Conservation (phyloP, 2,113 vertebrate species). For the Phainopepla nitens region DNA sequence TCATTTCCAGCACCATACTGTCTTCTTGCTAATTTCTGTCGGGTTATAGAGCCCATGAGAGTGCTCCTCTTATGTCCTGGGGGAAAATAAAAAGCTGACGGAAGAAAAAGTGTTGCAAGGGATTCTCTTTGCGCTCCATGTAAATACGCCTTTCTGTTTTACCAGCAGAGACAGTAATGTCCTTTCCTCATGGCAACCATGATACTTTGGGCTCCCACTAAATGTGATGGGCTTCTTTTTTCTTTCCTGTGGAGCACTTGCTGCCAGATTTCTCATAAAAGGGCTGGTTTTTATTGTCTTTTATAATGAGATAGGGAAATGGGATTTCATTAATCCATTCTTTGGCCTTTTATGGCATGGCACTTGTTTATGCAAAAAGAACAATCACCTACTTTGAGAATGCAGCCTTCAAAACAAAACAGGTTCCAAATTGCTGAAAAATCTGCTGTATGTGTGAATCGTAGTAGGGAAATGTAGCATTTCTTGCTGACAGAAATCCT, state of each 20-base stretch:
- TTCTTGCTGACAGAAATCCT: conserved; percentile 8
- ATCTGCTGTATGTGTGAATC: background rate
- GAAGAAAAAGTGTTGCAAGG: background rate
- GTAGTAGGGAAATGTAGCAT: background rate
- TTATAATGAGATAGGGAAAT: background rate
- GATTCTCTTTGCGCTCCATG: background rate
- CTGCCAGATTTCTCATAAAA: conserved; percentile 1
- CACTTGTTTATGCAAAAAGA: background rate
- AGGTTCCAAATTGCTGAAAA: background rate
- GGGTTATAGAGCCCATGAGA: background rate
- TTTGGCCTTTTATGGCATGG: background rate
- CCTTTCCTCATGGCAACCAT: background rate
- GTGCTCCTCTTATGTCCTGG: background rate
- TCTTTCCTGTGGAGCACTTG: background rate
- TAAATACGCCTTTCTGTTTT: background rate
- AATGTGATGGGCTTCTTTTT: background rate
- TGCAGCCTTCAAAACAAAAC: background rate
- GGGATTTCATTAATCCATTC: conserved; percentile 1
- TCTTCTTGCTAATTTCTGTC: background rate
- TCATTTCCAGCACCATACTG: background rate
- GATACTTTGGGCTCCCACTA: background rate
- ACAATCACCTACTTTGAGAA: background rate
- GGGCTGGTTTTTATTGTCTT: background rate
- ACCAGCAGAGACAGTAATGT: background rate
- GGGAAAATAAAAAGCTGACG: background rate